Evolutionary conservation across 2,797 vertebrate species (phyloP), one percentile per base, ranked within the genome.

Genomic region (Okamejei kenojei): DNA sequence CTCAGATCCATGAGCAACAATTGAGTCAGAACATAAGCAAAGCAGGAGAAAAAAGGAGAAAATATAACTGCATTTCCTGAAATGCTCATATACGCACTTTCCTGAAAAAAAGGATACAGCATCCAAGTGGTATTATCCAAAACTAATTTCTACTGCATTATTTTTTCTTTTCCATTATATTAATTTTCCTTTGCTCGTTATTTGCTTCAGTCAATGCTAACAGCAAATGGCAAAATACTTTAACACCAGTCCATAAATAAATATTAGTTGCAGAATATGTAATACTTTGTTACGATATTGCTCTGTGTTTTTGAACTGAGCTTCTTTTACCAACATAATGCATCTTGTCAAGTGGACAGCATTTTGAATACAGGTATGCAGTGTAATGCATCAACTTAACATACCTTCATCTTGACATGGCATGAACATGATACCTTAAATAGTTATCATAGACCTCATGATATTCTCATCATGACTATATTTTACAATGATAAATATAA

Each of bases 331-430:
- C 21, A 73, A 7, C 32, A 35, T 90, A 23, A 90, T 38, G 7
- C 65, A 90, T 21, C 61, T 90, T 35, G 63, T 71, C 63, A 90
- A 90, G 32, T 19, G 86, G 65, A 71, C 61, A 10, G 17, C 86
- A 90, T 71, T 90, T 90, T 71, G 65, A 73, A n/a, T 29, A 68
- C 84, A 90, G 65, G 88, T 90, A 73, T 38, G 65, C 61, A 65
- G 63, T 9, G 19, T 63, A 65, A 90, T 68, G 61, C 32, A 45
- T 71, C 32, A 90, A 6, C 13, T 63, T 29, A 63, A 29, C 81
- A 84, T n/a, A 61, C 88, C 84, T 88, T 88, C 61, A n/a, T 32
- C 29, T 45, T 38, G 17, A 23, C 29, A 38, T 38, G 17, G 8
- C 65, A 63, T 90, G 63, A 90, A 35, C 29, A 68, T 65, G n/a